Percentiles rank a stretch among this genome's conserved stretches.
Evolutionary conservation across 2,113 vertebrate genomes (phyloP).

Genomic region (Pimephales promelas): DNA sequence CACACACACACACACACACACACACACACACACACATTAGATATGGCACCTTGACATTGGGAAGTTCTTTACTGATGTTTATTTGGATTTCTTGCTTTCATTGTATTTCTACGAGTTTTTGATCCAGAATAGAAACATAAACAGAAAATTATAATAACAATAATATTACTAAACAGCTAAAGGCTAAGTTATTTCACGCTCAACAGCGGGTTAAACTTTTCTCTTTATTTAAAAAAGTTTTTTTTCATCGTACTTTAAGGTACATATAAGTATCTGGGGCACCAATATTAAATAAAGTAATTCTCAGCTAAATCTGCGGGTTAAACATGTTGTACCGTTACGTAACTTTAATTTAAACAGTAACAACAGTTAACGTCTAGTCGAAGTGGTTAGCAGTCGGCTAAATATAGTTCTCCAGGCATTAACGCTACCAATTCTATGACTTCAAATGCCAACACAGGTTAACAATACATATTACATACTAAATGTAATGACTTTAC

Average conservation of each 20-base stretch:
- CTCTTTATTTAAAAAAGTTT: too few relatives aligned
- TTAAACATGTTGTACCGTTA: background rate
- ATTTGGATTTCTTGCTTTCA: too few relatives aligned
- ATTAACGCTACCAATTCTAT: background rate
- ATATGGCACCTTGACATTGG: too few relatives aligned
- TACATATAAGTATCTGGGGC: background rate
- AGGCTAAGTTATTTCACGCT: too few relatives aligned
- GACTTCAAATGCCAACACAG: background rate
- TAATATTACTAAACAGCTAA: too few relatives aligned
- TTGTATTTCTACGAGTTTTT: too few relatives aligned
- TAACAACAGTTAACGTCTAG: background rate
- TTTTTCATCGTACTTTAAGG: background rate
- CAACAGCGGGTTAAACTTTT: too few relatives aligned
- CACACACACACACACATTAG: too few relatives aligned
- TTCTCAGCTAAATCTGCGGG: background rate
- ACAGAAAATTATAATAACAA: too few relatives aligned
- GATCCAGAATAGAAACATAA: too few relatives aligned
- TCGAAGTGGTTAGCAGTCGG: conserved; percentile 1
- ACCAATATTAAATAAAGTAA: background rate
- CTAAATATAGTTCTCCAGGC: background rate
- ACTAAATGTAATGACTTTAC: background rate
- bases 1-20: too few relatives aligned
- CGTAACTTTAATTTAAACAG: background rate
- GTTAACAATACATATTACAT: background rate
- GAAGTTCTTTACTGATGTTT: too few relatives aligned